phyloP scores from a whole-genome alignment of 2,113 vertebrate species.

The Nothocercus nigrocapillus region DNA sequence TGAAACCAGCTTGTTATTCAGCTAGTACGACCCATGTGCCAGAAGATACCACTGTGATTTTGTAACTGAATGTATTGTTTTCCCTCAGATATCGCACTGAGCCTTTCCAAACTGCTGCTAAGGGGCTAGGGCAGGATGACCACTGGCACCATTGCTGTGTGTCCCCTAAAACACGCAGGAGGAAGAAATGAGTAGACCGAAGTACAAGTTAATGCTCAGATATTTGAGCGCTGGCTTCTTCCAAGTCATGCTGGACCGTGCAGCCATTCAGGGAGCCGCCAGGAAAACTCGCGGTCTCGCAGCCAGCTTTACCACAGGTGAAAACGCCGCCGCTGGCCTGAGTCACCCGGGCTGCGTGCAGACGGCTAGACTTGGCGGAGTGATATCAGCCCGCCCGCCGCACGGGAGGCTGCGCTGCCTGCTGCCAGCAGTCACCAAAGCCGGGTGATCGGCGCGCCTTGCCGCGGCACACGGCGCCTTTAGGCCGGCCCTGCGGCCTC shows the following conservation, averaged over 20 bases:
- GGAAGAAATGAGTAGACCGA: not conserved
- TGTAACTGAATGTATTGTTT: not conserved
- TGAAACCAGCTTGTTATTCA: conserved; percentile 19
- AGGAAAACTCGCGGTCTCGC: not conserved
- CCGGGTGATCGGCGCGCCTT: not conserved
- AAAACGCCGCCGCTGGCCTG: too few species aligned
- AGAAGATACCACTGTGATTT: conserved; percentile 26
- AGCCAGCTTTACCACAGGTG: not conserved
- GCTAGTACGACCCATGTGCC: conserved; percentile 16
- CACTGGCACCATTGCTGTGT: not conserved
- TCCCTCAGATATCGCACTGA: not conserved
- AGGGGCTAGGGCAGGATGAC: not conserved
- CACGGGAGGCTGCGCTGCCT: not conserved
- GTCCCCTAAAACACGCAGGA: not conserved
- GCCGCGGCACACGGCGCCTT: not conserved
- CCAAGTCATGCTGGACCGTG: not conserved
- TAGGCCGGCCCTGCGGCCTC: not conserved
- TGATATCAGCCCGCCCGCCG: not conserved
- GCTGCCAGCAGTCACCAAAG: not conserved
- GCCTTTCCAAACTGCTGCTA: not conserved
- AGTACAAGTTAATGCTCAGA: not conserved
- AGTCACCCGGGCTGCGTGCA: too few species aligned
- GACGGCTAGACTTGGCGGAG: not conserved
- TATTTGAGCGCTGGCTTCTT: not conserved
- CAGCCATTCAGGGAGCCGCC: not conserved